Evolutionary conservation across 2,797 vertebrate species (phyloP).

Genomic region (Pachyuromys duprasi): DNA sequence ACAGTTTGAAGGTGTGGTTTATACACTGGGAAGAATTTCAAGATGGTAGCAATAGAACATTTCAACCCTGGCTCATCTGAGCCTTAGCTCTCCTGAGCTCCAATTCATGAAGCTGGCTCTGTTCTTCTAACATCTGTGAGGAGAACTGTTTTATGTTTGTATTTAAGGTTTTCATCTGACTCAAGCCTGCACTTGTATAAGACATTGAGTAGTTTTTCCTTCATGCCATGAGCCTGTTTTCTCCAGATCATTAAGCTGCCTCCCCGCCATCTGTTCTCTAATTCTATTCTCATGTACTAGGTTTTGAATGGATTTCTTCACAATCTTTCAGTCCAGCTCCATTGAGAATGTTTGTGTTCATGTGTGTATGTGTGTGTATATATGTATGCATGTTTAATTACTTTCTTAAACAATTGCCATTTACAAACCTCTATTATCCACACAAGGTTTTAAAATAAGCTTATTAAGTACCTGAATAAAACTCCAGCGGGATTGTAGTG

Average conservation of each 20-base stretch:
- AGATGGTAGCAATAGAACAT: background rate
- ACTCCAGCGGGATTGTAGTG: background rate
- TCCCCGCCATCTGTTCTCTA: background rate
- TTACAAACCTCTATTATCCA: background rate
- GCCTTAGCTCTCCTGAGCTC: rapidly evolving
- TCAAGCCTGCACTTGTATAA: background rate
- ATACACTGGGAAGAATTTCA: background rate
- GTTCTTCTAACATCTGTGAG: background rate
- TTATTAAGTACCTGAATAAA: background rate
- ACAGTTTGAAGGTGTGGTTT: background rate
- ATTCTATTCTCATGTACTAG: no score
- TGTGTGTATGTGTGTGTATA: background rate
- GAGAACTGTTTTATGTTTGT: background rate
- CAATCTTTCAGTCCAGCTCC: background rate
- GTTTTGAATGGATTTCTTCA: background rate
- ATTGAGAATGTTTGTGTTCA: background rate
- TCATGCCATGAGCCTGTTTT: background rate
- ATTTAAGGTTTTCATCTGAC: background rate
- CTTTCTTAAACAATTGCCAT: background rate
- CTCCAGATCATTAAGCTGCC: background rate
- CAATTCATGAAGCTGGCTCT: background rate
- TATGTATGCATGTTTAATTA: background rate
- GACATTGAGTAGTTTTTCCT: background rate
- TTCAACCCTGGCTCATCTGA: background rate
- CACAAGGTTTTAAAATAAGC: background rate